Evolutionary conservation across 2,113 vertebrate genomes (phyloP), one percentile per base, ranked within the genome.

Genomic region (Peromyscus maniculatus): DNA sequence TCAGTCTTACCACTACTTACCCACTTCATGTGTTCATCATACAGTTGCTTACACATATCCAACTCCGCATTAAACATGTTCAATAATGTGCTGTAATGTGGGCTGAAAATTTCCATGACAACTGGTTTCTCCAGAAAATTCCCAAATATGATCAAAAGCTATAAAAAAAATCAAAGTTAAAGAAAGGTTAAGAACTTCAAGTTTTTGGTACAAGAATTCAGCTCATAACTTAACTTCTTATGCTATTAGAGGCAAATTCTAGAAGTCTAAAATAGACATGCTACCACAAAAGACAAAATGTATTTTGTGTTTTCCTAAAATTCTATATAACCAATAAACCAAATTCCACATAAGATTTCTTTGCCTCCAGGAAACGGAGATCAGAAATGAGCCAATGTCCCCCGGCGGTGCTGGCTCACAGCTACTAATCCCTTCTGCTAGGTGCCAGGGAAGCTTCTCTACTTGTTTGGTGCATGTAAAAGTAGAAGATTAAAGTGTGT

Each of bases 61-160:
- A 99, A 84, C 88, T 99, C 99, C 55, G 98, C 96, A 95, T 72
- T 96, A 94, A 99, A 98, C 96, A 99, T 98, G 43, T 98, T 98
- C 86, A 98, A 98, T 57, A 99, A 97, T 64, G 98, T 97, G 69
- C 90, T 95, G 59, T 99, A 98, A 98, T 99, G 99, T 67, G 98
- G 98, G 91, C 96, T 98, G 97, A 99, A 99, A 96, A 98, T 98
- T 97, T 99, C 98, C 98, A 98, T 96, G 92, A 99, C 98, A 84
- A 98, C 96, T 86, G 94, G 95, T 87, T 98, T 99, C 95, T 99
- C 98, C 96, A 99, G 97, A 98, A 99, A 99, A 82, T 98, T 99
- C 98, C 98, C 98, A 98, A 99, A 98, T 92, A 99, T 16, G 9
- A 97, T 98, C 92, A 99, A 97, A 96, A 99, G 97, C 98, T 99